Evolutionary conservation across 2,888 invertebrate species (phyloP).

Genomic region (Drosophila diplacantha): DNA sequence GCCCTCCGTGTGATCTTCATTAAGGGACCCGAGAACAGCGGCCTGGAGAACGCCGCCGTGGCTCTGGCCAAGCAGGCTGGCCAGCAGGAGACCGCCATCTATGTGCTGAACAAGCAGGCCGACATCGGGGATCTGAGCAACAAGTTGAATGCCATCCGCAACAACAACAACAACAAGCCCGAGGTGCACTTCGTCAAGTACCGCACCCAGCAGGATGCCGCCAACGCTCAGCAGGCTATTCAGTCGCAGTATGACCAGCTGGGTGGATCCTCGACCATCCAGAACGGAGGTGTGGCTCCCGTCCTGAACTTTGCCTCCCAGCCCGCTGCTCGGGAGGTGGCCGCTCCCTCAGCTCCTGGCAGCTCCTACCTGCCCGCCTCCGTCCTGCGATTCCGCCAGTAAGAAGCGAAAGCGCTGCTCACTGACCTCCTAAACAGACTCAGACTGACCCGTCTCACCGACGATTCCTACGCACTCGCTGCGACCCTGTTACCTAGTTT

Average conservation of each 20-base stretch:
- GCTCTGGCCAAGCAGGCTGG: slow-evolving; percentile 65
- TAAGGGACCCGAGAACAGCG: slow-evolving; percentile 75
- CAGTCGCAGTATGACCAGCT: slow-evolving; percentile 72
- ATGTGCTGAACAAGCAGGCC: slow-evolving; percentile 73
- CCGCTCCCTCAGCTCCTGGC: slow-evolving; percentile 38
- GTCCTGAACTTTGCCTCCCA: slow-evolving; percentile 70
- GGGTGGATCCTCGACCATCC: slow-evolving; percentile 60
- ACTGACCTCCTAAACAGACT: slow-evolving; percentile 11
- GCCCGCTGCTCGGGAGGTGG: slow-evolving; percentile 36
- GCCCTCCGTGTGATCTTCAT: slow-evolving; percentile 76
- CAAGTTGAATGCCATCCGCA: slow-evolving; percentile 63
- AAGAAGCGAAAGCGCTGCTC: slow-evolving; percentile 22
- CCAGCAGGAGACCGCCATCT: slow-evolving; percentile 74
- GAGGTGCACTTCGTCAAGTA: slow-evolving; percentile 76
- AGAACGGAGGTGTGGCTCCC: slow-evolving; percentile 71
- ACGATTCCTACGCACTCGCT: slow-evolving; percentile 48
- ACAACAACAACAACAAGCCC: slow-evolving; percentile 65
- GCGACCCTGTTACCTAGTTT: slow-evolving; percentile 42
- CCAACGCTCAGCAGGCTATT: slow-evolving; percentile 72
- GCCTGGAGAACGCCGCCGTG: slow-evolving; percentile 68
- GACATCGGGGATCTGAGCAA: slow-evolving; percentile 66
- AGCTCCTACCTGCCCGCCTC: slow-evolving; percentile 67
- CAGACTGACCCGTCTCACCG: slow-evolving; percentile 38
- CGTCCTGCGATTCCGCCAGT: slow-evolving; percentile 58
- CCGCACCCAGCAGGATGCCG: slow-evolving; percentile 73